These are phyloP conservation scores for Tipula helvola DNA, from an alignment of 2,888 invertebrate species.

Conservation along the genomic window DNA sequence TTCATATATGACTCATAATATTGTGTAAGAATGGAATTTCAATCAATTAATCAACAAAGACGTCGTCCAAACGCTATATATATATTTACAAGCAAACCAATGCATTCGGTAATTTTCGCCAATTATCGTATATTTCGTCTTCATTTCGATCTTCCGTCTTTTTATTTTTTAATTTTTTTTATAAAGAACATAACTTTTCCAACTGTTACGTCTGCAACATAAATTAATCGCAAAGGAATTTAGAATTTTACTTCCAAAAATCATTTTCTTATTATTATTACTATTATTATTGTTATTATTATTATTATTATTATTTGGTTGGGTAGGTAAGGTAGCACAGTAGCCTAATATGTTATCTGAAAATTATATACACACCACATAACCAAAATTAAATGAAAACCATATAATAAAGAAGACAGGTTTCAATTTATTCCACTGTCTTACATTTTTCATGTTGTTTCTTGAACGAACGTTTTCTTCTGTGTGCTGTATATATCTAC, in stretches of 20 bases:
- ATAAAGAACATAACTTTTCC: background rate
- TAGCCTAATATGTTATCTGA: background rate
- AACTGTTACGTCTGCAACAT: background rate
- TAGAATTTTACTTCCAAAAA: background rate
- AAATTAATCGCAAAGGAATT: background rate
- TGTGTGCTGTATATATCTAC: background rate
- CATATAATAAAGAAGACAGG: background rate
- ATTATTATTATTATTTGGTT: background rate
- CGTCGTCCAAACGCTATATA: background rate
- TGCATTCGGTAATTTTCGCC: background rate
- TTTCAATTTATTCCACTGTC: background rate
- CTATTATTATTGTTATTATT: background rate
- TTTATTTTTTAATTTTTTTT: too few relatives aligned
- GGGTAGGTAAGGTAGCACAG: conserved; percentile 4
- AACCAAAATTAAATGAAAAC: background rate
- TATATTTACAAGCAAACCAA: background rate
- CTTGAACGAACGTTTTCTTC: background rate
- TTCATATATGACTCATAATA: background rate
- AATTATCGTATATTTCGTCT: background rate
- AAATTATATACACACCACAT: background rate
- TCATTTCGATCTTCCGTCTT: background rate
- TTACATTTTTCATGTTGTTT: background rate
- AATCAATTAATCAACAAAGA: background rate
- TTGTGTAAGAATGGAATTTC: background rate
- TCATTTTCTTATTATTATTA: background rate